Base-by-base conservation (phyloP, 1,140 invertebrate species). In the Maniola jurtina region DNA sequence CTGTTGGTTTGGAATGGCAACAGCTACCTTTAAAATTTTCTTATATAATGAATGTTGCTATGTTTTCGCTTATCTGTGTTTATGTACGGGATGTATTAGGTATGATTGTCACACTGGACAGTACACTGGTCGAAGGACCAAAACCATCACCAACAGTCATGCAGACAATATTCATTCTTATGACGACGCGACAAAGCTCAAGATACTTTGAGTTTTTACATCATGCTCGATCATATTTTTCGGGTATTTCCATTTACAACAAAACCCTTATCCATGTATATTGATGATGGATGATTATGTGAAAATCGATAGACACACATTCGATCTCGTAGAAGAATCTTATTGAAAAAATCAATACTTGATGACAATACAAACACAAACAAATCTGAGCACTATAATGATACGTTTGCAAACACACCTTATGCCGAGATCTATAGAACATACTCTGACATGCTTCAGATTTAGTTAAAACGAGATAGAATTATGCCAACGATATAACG, bases 121-220 rank as follows among this genome's bases (percentile, higher is more conserved):
- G 14, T 60, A 65, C 70, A 65, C 40, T 68, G 62, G 57, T 68
- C 56, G 58, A 33, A 71, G 40, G 64, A 67, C 55, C 64, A 64
- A 66, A 61, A 75, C 73, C 73, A 73, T 65, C 71, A 76, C 73
- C 73, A 52, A 57, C 55, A 65, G 16, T 57, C 73, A 76, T 76
- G 71, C 73, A 75, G 60, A 75, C 65, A 57, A 65, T 58, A 70
- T 48, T 60, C 33, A 68, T 59, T 56, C 62, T 57, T 73, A 64
- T 52, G 10, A 63, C 15, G 61, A 57, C 56, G 56, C 5, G 64
- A 56, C 35, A 66, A 52, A 63, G 56, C 34, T 50, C 40, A 72
- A 11, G 25, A 72, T 66, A 34, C 70, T 47, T 64, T 42, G 14
- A 59, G 8, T 60, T 5, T 36, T 50, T 1, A 55, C 64, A 66